phyloP scores from a whole-genome alignment of 2,888 invertebrate species.

The Idaea biselata region DNA sequence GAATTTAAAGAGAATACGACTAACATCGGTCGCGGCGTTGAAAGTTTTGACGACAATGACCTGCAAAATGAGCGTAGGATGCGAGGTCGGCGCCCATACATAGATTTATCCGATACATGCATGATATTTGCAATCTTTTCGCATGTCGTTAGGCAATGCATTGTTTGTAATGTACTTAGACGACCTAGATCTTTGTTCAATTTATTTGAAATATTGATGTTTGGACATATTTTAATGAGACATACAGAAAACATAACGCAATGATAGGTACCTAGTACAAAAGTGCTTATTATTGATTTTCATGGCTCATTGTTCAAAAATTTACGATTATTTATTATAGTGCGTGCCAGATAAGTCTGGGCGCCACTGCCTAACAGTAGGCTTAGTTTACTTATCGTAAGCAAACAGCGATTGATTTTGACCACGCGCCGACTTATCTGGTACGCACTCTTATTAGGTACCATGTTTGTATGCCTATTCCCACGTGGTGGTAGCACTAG shows the following conservation, averaged over 20 bases:
- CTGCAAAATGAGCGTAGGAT: conserved; percentile 56
- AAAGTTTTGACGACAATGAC: conserved; percentile 60
- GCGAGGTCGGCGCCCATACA: conserved; percentile 54
- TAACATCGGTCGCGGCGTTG: conserved; percentile 30
- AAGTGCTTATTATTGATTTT: neutral
- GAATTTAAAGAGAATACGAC: conserved; percentile 16
- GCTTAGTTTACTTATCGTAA: too few relatives aligned
- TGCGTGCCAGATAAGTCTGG: too few relatives aligned
- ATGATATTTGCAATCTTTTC: conserved; percentile 49
- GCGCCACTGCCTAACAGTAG: too few relatives aligned
- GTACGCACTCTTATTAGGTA: too few relatives aligned
- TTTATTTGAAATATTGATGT: conserved; percentile 6
- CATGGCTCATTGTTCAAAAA: too few relatives aligned
- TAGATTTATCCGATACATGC: conserved; percentile 45
- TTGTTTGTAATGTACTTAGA: conserved; percentile 47
- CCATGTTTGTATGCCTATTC: too few relatives aligned
- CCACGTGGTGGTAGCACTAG: too few relatives aligned
- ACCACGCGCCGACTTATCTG: too few relatives aligned
- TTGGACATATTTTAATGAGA: neutral
- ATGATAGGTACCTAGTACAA: neutral
- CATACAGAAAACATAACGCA: neutral
- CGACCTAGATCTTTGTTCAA: conserved; percentile 36
- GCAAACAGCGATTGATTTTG: too few relatives aligned
- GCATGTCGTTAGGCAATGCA: conserved; percentile 63
- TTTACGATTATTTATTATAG: too few relatives aligned